Percentiles rank a stretch among this genome's conserved stretches.
Evolutionary conservation across 2,113 vertebrate species (phyloP).

Genomic region (Peucedramus taeniatus): DNA sequence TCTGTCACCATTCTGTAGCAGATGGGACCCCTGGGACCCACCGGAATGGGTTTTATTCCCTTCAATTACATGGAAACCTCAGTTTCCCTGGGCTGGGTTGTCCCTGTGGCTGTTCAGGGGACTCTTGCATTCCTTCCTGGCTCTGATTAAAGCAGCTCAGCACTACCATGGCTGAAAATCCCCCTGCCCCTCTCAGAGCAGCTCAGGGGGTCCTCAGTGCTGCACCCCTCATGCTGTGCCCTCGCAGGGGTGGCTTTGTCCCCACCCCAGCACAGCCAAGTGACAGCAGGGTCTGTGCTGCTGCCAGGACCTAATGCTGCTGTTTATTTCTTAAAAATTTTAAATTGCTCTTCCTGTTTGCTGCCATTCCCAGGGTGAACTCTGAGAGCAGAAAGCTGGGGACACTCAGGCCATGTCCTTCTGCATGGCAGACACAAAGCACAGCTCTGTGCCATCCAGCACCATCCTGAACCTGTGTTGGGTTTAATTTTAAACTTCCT

Average conservation of each 20-base stretch:
- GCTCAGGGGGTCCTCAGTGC: neutral
- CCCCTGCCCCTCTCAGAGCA: neutral
- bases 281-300: neutral
- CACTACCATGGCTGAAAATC: fast-evolving
- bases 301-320: neutral
- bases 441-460: neutral
- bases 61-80: neutral
- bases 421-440: neutral
- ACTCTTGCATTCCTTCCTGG: neutral
- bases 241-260: fast-evolving
- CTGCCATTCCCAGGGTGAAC: neutral
- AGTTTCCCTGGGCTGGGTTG: neutral
- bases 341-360: neutral
- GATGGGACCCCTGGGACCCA: neutral
- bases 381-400: neutral
- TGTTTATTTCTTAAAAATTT: neutral
- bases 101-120: neutral
- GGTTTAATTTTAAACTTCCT: neutral
- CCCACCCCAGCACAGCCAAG: neutral
- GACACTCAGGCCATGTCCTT: neutral
- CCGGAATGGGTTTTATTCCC: neutral
- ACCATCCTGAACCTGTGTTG: neutral
- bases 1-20: neutral
- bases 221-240: fast-evolving
- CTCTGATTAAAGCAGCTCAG: neutral